phyloP scores from a whole-genome alignment of 2,113 vertebrate genomes.

The Micronycteris hirsuta region DNA sequence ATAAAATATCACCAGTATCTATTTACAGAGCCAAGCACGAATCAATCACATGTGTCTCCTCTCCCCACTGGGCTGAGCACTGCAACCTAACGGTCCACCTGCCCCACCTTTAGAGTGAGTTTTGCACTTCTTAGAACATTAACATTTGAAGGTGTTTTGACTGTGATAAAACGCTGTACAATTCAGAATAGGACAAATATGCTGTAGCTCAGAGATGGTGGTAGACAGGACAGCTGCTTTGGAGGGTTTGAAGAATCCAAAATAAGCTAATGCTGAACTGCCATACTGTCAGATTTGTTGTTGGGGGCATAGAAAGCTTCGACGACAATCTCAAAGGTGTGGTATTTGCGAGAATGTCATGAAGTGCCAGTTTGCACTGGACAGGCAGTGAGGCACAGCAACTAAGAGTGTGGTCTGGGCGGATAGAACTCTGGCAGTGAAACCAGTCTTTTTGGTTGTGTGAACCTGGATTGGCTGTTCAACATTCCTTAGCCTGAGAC shows the following conservation, averaged over 20 bases:
- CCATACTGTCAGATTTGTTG: background rate
- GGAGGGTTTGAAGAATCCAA: background rate
- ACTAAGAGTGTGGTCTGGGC: background rate
- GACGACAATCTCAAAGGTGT: background rate
- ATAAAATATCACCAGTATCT: background rate
- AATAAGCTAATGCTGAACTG: background rate
- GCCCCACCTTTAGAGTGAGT: background rate
- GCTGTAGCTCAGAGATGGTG: background rate
- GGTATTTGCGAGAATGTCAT: background rate
- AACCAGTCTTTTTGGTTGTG: background rate
- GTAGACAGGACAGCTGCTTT: background rate
- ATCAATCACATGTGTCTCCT: background rate
- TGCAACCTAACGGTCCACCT: background rate
- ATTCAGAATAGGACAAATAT: background rate
- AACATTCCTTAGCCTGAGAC: background rate
- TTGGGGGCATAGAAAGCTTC: background rate
- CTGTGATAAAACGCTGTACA: background rate
- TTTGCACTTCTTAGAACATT: background rate
- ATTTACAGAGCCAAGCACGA: background rate
- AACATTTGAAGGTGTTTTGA: background rate
- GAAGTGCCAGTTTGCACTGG: background rate
- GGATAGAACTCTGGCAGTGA: background rate
- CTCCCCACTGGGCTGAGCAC: background rate
- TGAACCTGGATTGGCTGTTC: background rate
- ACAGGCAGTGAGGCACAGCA: background rate